phyloP scores from a whole-genome alignment of 2,113 vertebrate genomes.

The Lampris megalopsis region DNA sequence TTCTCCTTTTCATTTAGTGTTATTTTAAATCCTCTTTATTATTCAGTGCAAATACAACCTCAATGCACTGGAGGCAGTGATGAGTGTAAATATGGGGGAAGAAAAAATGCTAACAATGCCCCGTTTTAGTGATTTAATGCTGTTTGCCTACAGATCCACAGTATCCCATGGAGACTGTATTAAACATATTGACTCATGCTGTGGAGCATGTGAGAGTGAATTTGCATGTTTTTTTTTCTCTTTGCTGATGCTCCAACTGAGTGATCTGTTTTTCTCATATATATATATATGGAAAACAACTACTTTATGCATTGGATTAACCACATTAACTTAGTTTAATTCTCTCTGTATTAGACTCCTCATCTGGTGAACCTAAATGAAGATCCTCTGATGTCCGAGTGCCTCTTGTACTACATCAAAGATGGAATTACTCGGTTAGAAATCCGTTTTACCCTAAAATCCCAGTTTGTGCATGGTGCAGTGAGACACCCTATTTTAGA shows the following conservation, averaged over 20 bases:
- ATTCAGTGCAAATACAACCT: slow-evolving; percentile 51
- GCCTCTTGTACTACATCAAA: slow-evolving; percentile 98
- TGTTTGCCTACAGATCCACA: slow-evolving; percentile 48
- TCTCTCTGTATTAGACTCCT: slow-evolving; percentile 85
- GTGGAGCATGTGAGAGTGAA: slow-evolving; percentile 34
- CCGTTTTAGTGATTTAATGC: slow-evolving; percentile 49
- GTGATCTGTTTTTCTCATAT: slow-evolving; percentile 27
- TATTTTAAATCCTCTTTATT: slow-evolving; percentile 55
- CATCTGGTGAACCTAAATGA: slow-evolving; percentile 98
- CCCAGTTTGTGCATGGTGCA: background rate
- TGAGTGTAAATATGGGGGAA: slow-evolving; percentile 44
- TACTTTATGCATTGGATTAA: background rate
- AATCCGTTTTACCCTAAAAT: background rate
- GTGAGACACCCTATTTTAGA: background rate
- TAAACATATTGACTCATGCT: slow-evolving; percentile 26
- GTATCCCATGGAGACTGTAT: slow-evolving; percentile 30
- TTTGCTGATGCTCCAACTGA: slow-evolving; percentile 21
- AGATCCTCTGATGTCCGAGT: slow-evolving; percentile 98
- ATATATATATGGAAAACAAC: slow-evolving; percentile 24
- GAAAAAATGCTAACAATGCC: slow-evolving; percentile 31
- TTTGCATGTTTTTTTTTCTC: slow-evolving; percentile 59
- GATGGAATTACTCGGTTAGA: slow-evolving; percentile 93
- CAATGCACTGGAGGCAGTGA: slow-evolving; percentile 5
- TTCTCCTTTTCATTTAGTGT: slow-evolving; percentile 44
- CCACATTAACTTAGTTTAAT: background rate